Conservation (phyloP, 2,888 invertebrate genomes). For the Scaptomyza cyrtandrae region DNA sequence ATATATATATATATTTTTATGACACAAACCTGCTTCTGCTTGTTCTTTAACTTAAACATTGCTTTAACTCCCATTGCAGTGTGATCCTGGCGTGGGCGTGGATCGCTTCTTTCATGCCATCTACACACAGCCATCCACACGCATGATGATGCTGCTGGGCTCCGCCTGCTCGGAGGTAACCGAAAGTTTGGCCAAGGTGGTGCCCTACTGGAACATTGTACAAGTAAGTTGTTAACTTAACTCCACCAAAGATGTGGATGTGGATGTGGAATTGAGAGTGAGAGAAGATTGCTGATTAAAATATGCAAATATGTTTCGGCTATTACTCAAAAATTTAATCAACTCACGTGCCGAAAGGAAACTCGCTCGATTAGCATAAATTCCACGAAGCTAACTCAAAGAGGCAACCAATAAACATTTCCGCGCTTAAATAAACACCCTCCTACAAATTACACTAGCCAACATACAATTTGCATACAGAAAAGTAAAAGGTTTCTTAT, state of each 20-base stretch:
- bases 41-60: not conserved
- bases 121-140: constrained; percentile 90
- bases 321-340: constrained; percentile 77
- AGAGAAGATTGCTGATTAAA: constrained; percentile 60
- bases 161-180: constrained; percentile 96
- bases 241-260: constrained; percentile 8
- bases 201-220: constrained; percentile 96
- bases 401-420: constrained; percentile 71
- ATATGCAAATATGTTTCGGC: constrained; percentile 66
- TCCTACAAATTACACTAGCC: constrained; percentile 55
- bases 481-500: not conserved
- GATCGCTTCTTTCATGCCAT: constrained; percentile 96
- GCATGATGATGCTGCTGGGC: constrained; percentile 93
- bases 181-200: constrained; percentile 95
- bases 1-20: constrained; percentile 55
- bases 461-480: constrained; percentile 6
- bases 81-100: constrained; percentile 95
- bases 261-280: too few species aligned
- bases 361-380: constrained; percentile 73
- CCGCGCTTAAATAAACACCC: constrained; percentile 61
- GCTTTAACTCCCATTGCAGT: constrained; percentile 86
- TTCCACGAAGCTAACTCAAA: constrained; percentile 56
- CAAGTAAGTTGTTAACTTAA: constrained; percentile 87
- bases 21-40: constrained; percentile 16
- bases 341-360: constrained; percentile 70